Evolutionary conservation across 2,797 vertebrate genomes (phyloP), one percentile per base, ranked within the genome.

Genomic region (Zalophus californianus): DNA sequence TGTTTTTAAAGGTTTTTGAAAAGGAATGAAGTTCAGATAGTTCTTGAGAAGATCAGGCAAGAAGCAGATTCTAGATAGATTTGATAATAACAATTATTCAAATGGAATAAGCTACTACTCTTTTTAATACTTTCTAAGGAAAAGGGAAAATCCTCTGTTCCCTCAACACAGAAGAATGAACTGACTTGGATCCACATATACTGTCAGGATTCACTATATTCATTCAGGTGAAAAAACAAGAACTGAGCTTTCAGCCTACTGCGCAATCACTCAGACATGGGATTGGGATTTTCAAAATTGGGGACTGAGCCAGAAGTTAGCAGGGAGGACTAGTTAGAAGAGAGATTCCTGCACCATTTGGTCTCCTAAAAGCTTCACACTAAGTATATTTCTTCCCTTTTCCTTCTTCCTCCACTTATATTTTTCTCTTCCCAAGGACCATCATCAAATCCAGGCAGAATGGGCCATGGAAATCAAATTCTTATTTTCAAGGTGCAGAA

Each of bases 401-500:
- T 73, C 27, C 16, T 85, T 23, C 52, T 84, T 73, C 35, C 64
- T 72, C 60, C 29, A 58, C 0, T 44, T 44, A 12, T 48, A 50
- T 77, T 56, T 85, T 91, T 87, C 48, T 84, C 21, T 94, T 87
- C 35, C 60, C 82, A 92, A 27, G 16, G 18, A 68, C 29, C 21
- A 3, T 66, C 60, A n/a, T 84, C 92, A 91, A 56, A 52, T 80
- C 20, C 60, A 77, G 73, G 75, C 52, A 86, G 44, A 86, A 86
- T 72, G 58, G 23, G 35, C 32, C 79, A 64, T 44, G 77, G 58
- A 77, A 66, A 23, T 68, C 58, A 41, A 86, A 87, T 41, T 66
- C n/a, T 91, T 86, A 77, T 64, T 91, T 93, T 82, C 70, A 80
- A 94, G 78, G 82, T 86, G 44, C 8, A 70, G 50, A 78, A 83